A percentile compares a stretch with the other conserved stretches of the same genome.
Evolutionary conservation across 2,113 vertebrate genomes (phyloP).

Genomic region (Cephalopterus ornatus): DNA sequence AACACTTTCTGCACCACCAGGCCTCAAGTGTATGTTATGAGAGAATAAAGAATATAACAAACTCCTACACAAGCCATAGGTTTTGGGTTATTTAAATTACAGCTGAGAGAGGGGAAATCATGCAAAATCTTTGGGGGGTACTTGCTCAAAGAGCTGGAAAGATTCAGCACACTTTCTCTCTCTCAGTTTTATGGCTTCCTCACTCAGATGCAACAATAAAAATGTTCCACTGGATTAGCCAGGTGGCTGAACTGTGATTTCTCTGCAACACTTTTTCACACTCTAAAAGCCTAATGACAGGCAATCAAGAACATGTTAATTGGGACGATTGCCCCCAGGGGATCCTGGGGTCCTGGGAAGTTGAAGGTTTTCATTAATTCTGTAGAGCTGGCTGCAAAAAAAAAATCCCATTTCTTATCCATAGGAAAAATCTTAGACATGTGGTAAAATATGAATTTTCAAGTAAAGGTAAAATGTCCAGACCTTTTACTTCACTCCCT

Average conservation of each 20-base stretch:
- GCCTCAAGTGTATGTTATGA: slow-evolving; percentile 30
- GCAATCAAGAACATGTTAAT: slow-evolving; percentile 62
- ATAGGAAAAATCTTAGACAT: background rate
- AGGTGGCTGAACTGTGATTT: slow-evolving; percentile 52
- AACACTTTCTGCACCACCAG: background rate
- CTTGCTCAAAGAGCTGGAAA: slow-evolving; percentile 57
- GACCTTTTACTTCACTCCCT: background rate
- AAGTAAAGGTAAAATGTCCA: background rate
- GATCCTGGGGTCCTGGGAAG: slow-evolving; percentile 9
- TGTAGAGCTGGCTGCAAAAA: background rate
- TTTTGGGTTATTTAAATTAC: slow-evolving; percentile 51
- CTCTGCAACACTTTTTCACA: slow-evolving; percentile 39
- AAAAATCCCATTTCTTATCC: background rate
- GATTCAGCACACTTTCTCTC: slow-evolving; percentile 41
- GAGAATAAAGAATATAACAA: slow-evolving; percentile 46
- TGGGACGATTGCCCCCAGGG: slow-evolving; percentile 6
- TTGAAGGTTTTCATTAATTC: slow-evolving; percentile 46
- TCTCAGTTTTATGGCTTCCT: slow-evolving; percentile 36
- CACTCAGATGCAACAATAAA: slow-evolving; percentile 53
- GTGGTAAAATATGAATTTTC: slow-evolving; percentile 7
- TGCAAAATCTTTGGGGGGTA: slow-evolving; percentile 45
- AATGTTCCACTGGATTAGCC: slow-evolving; percentile 60
- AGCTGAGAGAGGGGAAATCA: background rate
- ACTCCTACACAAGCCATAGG: slow-evolving; percentile 37
- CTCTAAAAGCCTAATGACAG: slow-evolving; percentile 58